Evolutionary conservation across 2,888 invertebrate genomes (phyloP).

Genomic region (Drosophila paranaensis): DNA sequence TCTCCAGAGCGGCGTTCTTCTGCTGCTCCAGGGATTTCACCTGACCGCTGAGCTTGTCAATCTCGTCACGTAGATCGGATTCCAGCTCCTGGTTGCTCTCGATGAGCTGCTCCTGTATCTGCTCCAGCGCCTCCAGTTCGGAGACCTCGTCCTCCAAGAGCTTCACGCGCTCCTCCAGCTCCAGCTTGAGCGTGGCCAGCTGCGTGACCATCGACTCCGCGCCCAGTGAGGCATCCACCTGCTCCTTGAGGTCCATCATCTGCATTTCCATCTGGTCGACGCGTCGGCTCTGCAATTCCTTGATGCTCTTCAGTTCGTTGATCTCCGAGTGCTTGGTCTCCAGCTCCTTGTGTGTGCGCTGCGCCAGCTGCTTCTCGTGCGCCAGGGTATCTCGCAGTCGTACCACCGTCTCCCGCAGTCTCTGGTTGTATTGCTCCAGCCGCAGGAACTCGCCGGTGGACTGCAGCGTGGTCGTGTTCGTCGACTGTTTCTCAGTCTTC

Average conservation of each 20-base stretch:
- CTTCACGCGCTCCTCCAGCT: constrained; percentile 94
- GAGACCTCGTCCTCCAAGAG: constrained; percentile 95
- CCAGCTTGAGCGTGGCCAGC: constrained; percentile 96
- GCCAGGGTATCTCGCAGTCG: constrained; percentile 96
- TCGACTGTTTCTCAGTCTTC: constrained; percentile 64
- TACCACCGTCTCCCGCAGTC: constrained; percentile 96
- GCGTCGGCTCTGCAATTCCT: constrained; percentile 93
- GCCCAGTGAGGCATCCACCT: constrained; percentile 98
- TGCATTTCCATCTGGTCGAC: constrained; percentile 93
- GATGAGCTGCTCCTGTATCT: constrained; percentile 98
- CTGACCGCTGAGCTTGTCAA: constrained; percentile 94
- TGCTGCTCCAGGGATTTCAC: constrained; percentile 93
- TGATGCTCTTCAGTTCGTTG: constrained; percentile 92
- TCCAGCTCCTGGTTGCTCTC: constrained; percentile 97
- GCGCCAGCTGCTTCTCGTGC: constrained; percentile 96
- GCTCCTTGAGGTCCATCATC: constrained; percentile 95
- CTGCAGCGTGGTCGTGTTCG: constrained; percentile 81
- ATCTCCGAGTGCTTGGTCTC: constrained; percentile 95
- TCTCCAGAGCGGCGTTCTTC: constrained; percentile 94
- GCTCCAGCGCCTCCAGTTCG: constrained; percentile 95
- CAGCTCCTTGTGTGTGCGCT: constrained; percentile 94
- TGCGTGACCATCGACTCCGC: constrained; percentile 99
- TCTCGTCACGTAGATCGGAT: constrained; percentile 95
- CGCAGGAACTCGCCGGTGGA: constrained; percentile 88
- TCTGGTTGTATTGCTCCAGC: constrained; percentile 96